Evolutionary conservation across 1,140 invertebrate species (phyloP), one percentile per base, ranked within the genome.

Genomic region (Mactra quadrangularis): DNA sequence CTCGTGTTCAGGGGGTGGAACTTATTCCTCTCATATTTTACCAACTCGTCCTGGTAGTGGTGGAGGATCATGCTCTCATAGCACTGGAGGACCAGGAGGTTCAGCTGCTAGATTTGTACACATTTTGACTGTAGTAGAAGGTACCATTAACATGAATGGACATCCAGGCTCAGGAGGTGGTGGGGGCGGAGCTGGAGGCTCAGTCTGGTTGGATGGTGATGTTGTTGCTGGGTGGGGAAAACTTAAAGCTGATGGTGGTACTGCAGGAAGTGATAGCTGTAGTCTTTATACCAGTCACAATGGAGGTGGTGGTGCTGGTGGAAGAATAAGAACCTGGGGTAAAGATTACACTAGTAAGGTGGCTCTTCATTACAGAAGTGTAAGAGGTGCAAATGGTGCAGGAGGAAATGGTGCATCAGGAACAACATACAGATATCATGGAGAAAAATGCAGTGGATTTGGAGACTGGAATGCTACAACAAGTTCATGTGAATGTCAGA

Each of bases 121-220:
- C 25, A 81, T 35, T 0, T 29, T 82, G 41, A 66, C 83, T 19
- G 77, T 74, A 52, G 31, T 89, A 7, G 89, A 90, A 75, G 88
- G 89, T 53, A 35, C 53, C 15, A 41, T 90, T 13, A 57, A 66
- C 4, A 82, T 83, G 47, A 82, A 76, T 52, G 89, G 87, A 35
- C 64, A 15, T 31, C 35, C 22, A 13, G 72, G 79, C 25, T 25
- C 50, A n/a, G 75, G 83, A 17, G 88, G 85, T 41, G 84, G 74
- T 47, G 89, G 89, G 22, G 88, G 86, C n/a, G 89, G 89, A 15
- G 83, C 86, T 64, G 89, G 89, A 25, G 89, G 89, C 15, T 84
- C 87, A 31, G 33, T 89, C 7, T 90, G 89, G 89, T 38, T 90
- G 13, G 88, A 90, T 62, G 76, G 84, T 33, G 64, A 87, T 50